Conservation (phyloP, 1,140 invertebrate genomes). For the Nymphalis io region DNA sequence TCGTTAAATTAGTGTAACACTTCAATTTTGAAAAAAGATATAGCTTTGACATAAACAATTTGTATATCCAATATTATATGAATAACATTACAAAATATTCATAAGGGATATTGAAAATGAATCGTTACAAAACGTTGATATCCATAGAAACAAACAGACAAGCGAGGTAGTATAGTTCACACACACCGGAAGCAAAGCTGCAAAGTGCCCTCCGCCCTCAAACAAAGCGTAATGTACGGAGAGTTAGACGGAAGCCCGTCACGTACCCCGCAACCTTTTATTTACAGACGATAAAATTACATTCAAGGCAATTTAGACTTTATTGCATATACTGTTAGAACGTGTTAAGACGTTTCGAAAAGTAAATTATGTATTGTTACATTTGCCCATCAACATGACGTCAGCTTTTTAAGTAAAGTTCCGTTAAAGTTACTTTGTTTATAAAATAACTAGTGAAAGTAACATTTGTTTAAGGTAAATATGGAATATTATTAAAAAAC, state of each 20-base stretch:
- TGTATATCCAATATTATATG: neutral
- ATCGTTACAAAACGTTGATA: conserved; percentile 31
- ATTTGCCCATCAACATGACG: conserved; percentile 46
- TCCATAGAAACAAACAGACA: conserved; percentile 51
- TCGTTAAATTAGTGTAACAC: too few species aligned
- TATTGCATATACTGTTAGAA: conserved; percentile 3
- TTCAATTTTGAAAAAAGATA: too few species aligned
- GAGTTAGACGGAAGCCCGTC: conserved; percentile 39
- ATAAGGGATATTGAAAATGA: neutral
- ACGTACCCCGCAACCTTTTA: conserved; percentile 28
- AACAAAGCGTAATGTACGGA: conserved; percentile 42
- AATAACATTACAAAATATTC: neutral
- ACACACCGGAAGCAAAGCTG: conserved; percentile 69
- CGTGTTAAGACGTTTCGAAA: neutral
- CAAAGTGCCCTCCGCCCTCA: conserved; percentile 52
- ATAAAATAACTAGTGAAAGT: conserved; percentile 29
- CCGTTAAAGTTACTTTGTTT: conserved; percentile 46
- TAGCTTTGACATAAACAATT: too few species aligned
- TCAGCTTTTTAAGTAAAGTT: conserved; percentile 55
- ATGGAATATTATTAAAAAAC: neutral
- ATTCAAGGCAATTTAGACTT: conserved; percentile 15
- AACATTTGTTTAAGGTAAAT: neutral
- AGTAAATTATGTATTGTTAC: neutral
- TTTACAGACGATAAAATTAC: neutral
- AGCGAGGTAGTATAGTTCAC: conserved; percentile 64